Base-by-base conservation (phyloP, 2,888 invertebrate species). In the Elmis aenea region DNA sequence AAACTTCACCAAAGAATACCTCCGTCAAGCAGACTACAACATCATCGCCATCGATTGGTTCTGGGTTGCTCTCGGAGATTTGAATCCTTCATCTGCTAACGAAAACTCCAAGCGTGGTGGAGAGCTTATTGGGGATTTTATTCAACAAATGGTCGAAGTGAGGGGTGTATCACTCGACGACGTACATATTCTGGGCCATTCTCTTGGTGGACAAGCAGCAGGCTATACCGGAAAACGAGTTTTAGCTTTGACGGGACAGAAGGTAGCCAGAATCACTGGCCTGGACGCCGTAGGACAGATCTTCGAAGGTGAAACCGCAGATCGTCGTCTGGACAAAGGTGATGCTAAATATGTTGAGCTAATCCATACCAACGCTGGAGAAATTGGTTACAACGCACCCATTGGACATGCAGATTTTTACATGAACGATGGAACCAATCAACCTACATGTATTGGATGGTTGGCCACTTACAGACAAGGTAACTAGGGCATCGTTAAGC, bases 301-400 rank as follows among this genome's bases (percentile, higher is more conserved):
- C 14, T 75, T 73, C 48, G 68, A 69, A 36, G 47, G 54, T 8
- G 55, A 62, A 8, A 41, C 28, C 3, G 62, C 67, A 1, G 61
- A 69, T 11, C 64, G 72, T 22, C 70, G 76, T 39, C 61, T 80
- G 1, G 66, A 74, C 38, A 68, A 70, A 18, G 70, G 71, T 2
- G 74, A 78, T 11, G 79, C 74, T 0, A 59, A 68, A 3, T 75
- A 77, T 50, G 79, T 79, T 0, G 78, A 78, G 57, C 71, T 74
- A 0, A 71, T 77, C 44, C 79, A 80, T 54, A 79, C 79, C 4
- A 76, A 76, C 43, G 72, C 72, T 23, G 77, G 76, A 2, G 70
- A 69, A 0, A 57, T 75, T 6, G 76, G 40, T 33, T 59, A 44
- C 55, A 57, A 37, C 56, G 74, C 1, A 73, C 0, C 71, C 67